Conservation (phyloP, 2,888 invertebrate species). For the Pollenia griseotomentosa region DNA sequence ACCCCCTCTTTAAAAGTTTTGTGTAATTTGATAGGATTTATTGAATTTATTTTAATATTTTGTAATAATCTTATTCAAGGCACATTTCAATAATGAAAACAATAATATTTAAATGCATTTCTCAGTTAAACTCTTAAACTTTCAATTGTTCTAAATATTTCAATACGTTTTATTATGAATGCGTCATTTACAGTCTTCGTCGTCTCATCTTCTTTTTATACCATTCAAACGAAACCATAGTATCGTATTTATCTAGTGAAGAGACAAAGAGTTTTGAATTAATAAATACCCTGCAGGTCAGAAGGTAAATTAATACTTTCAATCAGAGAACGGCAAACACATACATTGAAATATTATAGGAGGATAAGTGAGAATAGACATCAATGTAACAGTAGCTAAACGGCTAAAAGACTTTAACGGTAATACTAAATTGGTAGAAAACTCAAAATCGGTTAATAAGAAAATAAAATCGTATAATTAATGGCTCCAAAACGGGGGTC, state of each 20-base stretch:
- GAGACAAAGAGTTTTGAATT: not conserved
- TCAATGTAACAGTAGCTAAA: too few relatives aligned
- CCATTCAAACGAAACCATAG: not conserved
- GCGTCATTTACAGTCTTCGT: slow-evolving; percentile 33
- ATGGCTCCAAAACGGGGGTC: too few relatives aligned
- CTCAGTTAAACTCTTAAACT: slow-evolving; percentile 9
- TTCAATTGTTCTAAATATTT: not conserved
- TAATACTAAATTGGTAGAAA: too few relatives aligned
- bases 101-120: slow-evolving; percentile 31
- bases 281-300: slow-evolving; percentile 18
- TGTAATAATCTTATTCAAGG: slow-evolving; percentile 30
- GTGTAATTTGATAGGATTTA: slow-evolving; percentile 39
- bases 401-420: too few relatives aligned
- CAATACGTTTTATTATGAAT: slow-evolving; percentile 23
- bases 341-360: too few relatives aligned
- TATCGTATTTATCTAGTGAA: not conserved
- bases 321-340: too few relatives aligned
- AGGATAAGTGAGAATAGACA: too few relatives aligned
- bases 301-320: too few relatives aligned
- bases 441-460: too few relatives aligned
- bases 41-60: slow-evolving; percentile 26
- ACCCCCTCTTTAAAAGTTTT: not conserved
- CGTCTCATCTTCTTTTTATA: not conserved
- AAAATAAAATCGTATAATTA: too few relatives aligned
- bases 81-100: slow-evolving; percentile 8